Percentiles rank a stretch among this genome's conserved stretches.
These are phyloP conservation scores for Riparia riparia DNA, from an alignment of 2,113 vertebrate species.

Conservation along the genomic window DNA sequence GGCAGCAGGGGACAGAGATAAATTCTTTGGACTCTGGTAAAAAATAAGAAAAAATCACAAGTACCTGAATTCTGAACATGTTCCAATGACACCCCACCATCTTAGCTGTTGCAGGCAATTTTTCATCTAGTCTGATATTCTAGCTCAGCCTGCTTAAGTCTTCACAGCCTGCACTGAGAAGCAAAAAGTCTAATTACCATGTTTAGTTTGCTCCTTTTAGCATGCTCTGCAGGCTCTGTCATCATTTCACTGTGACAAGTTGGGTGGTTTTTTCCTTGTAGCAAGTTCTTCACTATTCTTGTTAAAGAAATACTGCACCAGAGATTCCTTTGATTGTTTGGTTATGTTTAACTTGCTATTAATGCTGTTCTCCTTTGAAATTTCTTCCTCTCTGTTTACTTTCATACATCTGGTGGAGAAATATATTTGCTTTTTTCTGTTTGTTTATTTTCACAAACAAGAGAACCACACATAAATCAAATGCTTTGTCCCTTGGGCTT, in stretches of 20 bases:
- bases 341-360: conserved; percentile 30
- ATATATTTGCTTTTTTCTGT: background rate
- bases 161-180: conserved; percentile 55
- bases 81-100: background rate
- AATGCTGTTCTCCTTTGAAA: conserved; percentile 43
- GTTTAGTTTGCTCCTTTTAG: conserved; percentile 60
- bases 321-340: conserved; percentile 40
- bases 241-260: conserved; percentile 45
- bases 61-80: background rate
- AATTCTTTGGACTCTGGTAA: background rate
- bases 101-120: background rate
- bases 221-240: conserved; percentile 40
- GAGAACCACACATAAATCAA: conserved; percentile 24
- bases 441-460: conserved; percentile 23
- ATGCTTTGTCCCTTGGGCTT: background rate
- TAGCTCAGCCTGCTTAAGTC: background rate
- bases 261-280: background rate
- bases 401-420: background rate
- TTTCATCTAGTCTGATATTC: background rate
- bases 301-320: conserved; percentile 15
- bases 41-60: background rate
- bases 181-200: conserved; percentile 54
- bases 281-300: background rate
- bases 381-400: background rate
- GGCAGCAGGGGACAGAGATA: rapidly evolving